A percentile compares a stretch with the other conserved stretches of the same genome.
Conservation (phyloP, 2,113 vertebrate species). For the Cyrtonyx montezumae region DNA sequence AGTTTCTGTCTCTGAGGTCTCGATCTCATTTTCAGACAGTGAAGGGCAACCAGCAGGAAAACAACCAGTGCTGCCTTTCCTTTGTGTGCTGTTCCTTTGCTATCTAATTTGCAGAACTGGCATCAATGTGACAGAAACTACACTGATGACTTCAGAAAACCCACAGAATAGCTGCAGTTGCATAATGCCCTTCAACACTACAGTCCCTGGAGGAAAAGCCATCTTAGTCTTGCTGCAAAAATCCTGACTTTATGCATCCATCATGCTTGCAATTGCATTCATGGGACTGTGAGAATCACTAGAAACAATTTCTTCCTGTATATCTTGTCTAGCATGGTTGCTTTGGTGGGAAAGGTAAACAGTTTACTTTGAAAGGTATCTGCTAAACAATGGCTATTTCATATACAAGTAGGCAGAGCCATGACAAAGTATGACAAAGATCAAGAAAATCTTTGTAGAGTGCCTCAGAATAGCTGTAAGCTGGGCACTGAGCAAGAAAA, state of each 20-base stretch:
- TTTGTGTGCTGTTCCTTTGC: not conserved
- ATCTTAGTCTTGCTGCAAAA: constrained; percentile 3
- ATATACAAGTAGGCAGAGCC: not conserved
- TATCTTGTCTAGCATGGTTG: not conserved
- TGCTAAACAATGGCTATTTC: not conserved
- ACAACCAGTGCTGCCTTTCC: not conserved
- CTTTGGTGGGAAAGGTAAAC: not conserved
- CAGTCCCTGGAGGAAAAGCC: not conserved
- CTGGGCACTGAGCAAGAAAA: not conserved
- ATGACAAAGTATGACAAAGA: not conserved
- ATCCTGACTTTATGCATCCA: not conserved
- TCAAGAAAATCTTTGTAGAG: not conserved
- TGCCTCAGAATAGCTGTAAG: not conserved
- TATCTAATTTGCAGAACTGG: not conserved
- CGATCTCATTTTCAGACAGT: constrained; percentile 29
- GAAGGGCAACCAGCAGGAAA: not conserved
- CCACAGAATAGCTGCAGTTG: not conserved
- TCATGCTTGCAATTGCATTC: not conserved
- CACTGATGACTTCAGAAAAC: not conserved
- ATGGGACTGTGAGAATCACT: not conserved
- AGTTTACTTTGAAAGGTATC: not conserved
- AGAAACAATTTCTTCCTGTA: not conserved
- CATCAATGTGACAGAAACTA: not conserved
- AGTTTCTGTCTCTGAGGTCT: not conserved
- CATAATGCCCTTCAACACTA: not conserved